Evolutionary conservation across 2,888 invertebrate species (phyloP), one percentile per base, ranked within the genome.

Genomic region (Ecliptopera silaceata): DNA sequence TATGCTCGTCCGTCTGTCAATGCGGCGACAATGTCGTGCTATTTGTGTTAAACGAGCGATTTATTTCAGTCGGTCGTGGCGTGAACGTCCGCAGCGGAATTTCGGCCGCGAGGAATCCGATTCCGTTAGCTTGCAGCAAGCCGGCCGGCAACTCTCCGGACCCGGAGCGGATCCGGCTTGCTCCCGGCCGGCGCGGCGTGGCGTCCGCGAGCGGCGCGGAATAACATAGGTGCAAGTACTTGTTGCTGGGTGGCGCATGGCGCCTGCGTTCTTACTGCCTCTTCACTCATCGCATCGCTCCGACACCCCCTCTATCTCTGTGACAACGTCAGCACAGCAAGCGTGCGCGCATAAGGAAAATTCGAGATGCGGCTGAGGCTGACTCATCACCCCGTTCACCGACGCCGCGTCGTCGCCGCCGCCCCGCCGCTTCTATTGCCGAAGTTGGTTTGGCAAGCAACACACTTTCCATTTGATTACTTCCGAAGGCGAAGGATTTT

Each of bases 1-100:
- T 87, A 85, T 81, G 82, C 80, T 79, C 76, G 80, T 86, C 80
- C 75, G 86, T 83, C 83, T 86, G 86, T 87, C 87, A 84, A 84
- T 87, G 86, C 79, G 82, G 78, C 82, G 85, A 88, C 88, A 88
- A 85, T 88, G 86, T 83, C 77, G 82, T 81, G 86, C 88, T 89
- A 88, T 90, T 89, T 89, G 86, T 83, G 89, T 88, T 86, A 87
- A 86, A 89, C 82, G 84, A 83, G 84, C 88, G 86, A 87, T 88
- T 89, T 89, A 90, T 90, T 90, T 90, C 87, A 90, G 89, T 88
- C 88, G 80, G 84, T 82, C 79, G 87, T 73, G 80, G 80, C 88
- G 89, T 90, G 90, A 90, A 90, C 72, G 90, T 84, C 88, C 89
- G 84, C 88, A 70, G 74, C 74, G 89, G 89, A 88, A 90, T 89